phyloP scores from a whole-genome alignment of 2,888 invertebrate species.

The Agrochola lychnidis region DNA sequence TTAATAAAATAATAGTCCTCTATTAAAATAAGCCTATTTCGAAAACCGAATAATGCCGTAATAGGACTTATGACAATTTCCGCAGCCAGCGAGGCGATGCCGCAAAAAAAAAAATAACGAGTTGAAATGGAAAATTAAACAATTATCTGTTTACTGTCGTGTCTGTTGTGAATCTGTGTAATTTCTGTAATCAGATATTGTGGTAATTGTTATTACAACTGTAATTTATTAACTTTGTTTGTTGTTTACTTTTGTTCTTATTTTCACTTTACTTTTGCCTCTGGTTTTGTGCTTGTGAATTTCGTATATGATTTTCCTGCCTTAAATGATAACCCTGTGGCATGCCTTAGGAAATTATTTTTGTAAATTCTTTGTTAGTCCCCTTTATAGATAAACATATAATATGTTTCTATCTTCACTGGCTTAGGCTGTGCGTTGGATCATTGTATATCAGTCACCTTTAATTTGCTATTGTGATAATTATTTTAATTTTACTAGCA shows the following conservation, averaged over 20 bases:
- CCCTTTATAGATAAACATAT: not conserved
- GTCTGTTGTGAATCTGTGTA: conserved; percentile 53
- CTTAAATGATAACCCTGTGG: not conserved
- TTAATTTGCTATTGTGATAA: not conserved
- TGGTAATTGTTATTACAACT: conserved; percentile 53
- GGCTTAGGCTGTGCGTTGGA: not conserved
- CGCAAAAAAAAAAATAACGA: conserved; percentile 33
- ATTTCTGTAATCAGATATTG: conserved; percentile 59
- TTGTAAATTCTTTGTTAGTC: not conserved
- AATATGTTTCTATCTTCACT: not conserved
- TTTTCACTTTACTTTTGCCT: not conserved
- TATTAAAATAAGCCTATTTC: conserved; percentile 16
- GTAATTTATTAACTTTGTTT: conserved; percentile 48
- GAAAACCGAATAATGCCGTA: conserved; percentile 13
- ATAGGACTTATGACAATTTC: conserved; percentile 22
- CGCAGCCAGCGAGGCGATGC: conserved; percentile 23
- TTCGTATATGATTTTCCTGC: not conserved
- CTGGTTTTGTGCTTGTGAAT: not conserved
- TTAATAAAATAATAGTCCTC: not conserved
- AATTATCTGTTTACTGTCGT: conserved; percentile 63
- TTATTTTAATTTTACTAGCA: not conserved
- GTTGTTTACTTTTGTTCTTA: conserved; percentile 41
- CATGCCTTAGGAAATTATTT: not conserved
- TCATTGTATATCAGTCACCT: not conserved
- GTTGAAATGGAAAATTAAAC: conserved; percentile 63